Conservation (phyloP, 2,113 vertebrate genomes). For the Maccullochella peelii region DNA sequence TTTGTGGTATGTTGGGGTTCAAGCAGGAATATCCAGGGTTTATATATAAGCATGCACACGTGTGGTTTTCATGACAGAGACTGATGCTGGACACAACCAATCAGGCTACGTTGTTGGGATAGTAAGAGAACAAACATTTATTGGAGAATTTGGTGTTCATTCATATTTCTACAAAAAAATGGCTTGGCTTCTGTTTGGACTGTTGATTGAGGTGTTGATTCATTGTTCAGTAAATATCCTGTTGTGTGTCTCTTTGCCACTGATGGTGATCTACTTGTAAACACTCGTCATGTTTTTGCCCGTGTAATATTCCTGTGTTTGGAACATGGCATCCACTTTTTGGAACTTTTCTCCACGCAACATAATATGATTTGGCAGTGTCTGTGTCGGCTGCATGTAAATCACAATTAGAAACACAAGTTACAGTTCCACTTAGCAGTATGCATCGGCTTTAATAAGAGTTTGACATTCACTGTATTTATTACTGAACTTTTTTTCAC, state of each 20-base stretch:
- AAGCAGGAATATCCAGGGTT: conserved; percentile 20
- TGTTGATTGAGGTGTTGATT: background rate
- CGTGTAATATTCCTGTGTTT: no score
- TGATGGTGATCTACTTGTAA: background rate
- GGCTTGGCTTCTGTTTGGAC: background rate
- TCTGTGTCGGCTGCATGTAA: background rate
- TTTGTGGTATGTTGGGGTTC: conserved; percentile 20
- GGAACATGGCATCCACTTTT: background rate
- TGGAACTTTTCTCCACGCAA: background rate
- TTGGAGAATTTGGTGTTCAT: background rate
- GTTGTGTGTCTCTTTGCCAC: background rate
- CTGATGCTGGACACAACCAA: background rate
- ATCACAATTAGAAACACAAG: background rate
- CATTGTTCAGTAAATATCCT: background rate
- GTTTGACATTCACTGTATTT: background rate
- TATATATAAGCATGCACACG: background rate
- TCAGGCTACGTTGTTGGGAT: background rate
- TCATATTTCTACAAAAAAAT: no score
- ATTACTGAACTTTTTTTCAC: background rate
- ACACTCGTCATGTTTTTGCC: background rate
- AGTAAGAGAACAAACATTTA: background rate
- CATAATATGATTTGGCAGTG: background rate
- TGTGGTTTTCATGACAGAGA: background rate
- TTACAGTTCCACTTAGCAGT: background rate
- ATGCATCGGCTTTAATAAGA: no score